Percentiles rank a stretch among this genome's conserved stretches.
Evolutionary conservation across 2,888 invertebrate genomes (phyloP).

Genomic region (Agonopterix heracliana): DNA sequence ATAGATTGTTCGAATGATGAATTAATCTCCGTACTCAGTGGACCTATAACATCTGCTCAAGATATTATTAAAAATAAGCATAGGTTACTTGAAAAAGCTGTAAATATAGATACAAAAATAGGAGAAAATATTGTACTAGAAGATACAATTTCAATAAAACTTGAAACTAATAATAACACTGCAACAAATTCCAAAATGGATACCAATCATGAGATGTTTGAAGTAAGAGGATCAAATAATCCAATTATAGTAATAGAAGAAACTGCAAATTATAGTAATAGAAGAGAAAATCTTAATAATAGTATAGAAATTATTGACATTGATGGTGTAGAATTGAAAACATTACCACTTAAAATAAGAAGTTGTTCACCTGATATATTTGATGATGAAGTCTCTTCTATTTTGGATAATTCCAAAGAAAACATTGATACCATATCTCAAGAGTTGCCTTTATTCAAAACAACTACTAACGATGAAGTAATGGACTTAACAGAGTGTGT

Average conservation of each 20-base stretch:
- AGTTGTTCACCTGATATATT: conserved; percentile 66
- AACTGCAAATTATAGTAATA: neutral
- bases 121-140: too few species aligned
- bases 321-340: neutral
- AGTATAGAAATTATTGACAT: neutral
- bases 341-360: conserved; percentile 23
- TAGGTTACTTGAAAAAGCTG: neutral
- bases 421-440: conserved; percentile 14
- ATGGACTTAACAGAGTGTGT: conserved; percentile 50
- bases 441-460: too few species aligned
- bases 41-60: conserved; percentile 37
- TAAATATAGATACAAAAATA: too few species aligned
- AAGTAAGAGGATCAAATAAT: too few species aligned
- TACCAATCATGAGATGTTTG: too few species aligned
- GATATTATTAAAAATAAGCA: conserved; percentile 8
- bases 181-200: too few species aligned
- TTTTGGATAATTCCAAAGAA: conserved; percentile 20
- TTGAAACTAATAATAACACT: too few species aligned
- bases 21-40: conserved; percentile 54
- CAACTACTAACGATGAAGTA: neutral
- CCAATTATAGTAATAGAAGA: too few species aligned
- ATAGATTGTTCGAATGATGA: conserved; percentile 50
- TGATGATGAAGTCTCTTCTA: conserved; percentile 53
- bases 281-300: neutral
- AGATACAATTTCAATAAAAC: too few species aligned